Conservation (phyloP, 1,140 invertebrate species). For the Eueides isabella region DNA sequence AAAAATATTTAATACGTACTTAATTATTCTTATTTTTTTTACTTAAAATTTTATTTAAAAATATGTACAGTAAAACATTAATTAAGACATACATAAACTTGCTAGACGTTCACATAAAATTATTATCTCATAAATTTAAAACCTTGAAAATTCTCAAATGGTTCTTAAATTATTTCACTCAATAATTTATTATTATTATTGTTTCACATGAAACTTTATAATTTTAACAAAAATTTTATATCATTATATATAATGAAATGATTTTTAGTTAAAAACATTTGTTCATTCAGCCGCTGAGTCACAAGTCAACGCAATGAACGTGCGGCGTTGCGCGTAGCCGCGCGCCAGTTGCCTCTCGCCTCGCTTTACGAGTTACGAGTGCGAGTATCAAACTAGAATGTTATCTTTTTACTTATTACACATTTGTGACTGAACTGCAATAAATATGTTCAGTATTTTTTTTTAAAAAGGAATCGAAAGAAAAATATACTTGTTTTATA, state of each 20-base stretch:
- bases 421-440: background rate
- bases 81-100: slow-evolving; percentile 2
- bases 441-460: background rate
- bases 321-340: slow-evolving; percentile 23
- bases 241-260: background rate
- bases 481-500: background rate
- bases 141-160: background rate
- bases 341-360: background rate
- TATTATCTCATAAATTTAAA: background rate
- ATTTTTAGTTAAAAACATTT: background rate
- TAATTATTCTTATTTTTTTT: background rate
- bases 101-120: background rate
- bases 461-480: background rate
- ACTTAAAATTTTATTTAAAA: background rate
- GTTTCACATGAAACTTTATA: background rate
- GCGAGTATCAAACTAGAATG: slow-evolving; percentile 4
- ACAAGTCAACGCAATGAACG: slow-evolving; percentile 1
- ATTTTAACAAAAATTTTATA: background rate
- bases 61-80: background rate
- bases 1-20: background rate
- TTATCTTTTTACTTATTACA: slow-evolving; percentile 10
- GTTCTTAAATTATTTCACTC: background rate
- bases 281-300: slow-evolving; percentile 13
- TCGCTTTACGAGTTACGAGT: background rate
- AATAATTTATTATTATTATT: background rate